Conservation (phyloP, 1,140 invertebrate genomes). For the Copidosoma floridanum region DNA sequence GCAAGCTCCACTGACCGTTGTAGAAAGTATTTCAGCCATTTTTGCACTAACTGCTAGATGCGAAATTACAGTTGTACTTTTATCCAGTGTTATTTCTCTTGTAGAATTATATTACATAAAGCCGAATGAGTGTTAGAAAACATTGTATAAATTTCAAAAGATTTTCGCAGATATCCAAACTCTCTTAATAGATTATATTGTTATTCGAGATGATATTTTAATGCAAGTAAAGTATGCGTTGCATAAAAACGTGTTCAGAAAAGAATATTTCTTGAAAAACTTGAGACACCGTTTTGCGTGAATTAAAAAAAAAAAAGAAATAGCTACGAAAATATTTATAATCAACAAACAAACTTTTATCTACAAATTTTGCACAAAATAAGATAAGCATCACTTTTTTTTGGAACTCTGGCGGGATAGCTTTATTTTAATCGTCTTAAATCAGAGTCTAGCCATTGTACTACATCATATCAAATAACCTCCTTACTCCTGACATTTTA, state of each 20-base stretch:
- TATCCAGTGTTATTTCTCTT: no score
- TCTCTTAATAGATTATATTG: no score
- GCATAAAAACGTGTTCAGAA: background rate
- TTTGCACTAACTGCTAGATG: no score
- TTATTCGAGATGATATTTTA: background rate
- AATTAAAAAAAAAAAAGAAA: background rate
- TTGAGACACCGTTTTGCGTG: background rate
- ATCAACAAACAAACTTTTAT: background rate
- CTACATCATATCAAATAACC: background rate
- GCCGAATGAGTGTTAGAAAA: no score
- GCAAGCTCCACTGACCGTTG: no score
- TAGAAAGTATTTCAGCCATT: no score
- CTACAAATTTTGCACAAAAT: background rate
- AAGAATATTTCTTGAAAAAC: background rate
- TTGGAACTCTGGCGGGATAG: background rate
- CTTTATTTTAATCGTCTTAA: background rate
- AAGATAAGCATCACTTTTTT: background rate
- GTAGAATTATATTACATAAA: no score
- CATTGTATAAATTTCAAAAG: no score
- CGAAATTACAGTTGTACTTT: no score
- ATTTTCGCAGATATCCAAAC: no score
- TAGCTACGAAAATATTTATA: slow-evolving; percentile 6
- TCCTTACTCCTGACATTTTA: background rate
- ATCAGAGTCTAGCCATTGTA: background rate
- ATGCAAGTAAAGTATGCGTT: no score